Evolutionary conservation across 2,888 invertebrate genomes (phyloP).

Genomic region (Amaurobius ferox): DNA sequence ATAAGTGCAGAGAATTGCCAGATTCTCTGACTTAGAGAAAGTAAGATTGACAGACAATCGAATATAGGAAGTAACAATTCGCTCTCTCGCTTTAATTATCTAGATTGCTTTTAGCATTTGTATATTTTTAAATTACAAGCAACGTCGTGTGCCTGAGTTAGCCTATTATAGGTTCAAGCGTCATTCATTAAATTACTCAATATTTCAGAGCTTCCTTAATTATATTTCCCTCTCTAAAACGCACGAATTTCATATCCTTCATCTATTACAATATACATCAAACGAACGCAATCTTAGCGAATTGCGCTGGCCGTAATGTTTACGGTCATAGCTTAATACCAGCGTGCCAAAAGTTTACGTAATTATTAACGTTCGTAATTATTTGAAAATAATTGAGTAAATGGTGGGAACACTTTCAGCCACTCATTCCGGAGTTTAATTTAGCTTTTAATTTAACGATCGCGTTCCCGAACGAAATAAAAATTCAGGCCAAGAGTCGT

Average conservation of each 20-base stretch:
- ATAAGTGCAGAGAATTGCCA: no score
- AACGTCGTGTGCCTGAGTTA: no score
- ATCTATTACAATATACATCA: not conserved
- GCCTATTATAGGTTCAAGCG: no score
- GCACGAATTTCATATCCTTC: no score
- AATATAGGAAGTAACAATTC: no score
- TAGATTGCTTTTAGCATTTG: no score
- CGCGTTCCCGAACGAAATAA: conserved; percentile 1
- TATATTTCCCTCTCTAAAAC: not conserved
- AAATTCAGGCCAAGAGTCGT: not conserved
- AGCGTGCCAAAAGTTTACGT: not conserved
- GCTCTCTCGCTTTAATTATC: no score
- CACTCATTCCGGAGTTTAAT: not conserved
- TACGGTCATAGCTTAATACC: not conserved
- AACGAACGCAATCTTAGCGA: conserved; percentile 3
- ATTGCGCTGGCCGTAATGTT: no score
- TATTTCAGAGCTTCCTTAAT: not conserved
- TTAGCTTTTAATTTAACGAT: conserved; percentile 11
- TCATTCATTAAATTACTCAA: no score
- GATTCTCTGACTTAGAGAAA: no score
- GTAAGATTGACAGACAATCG: no score
- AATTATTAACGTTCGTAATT: conserved; percentile 10
- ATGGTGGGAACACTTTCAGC: not conserved
- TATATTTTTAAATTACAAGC: no score
- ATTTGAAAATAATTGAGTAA: conserved; percentile 4